Evolutionary conservation across 2,888 invertebrate species (phyloP), one percentile per base, ranked within the genome.

Genomic region (Saturnia japonica): DNA sequence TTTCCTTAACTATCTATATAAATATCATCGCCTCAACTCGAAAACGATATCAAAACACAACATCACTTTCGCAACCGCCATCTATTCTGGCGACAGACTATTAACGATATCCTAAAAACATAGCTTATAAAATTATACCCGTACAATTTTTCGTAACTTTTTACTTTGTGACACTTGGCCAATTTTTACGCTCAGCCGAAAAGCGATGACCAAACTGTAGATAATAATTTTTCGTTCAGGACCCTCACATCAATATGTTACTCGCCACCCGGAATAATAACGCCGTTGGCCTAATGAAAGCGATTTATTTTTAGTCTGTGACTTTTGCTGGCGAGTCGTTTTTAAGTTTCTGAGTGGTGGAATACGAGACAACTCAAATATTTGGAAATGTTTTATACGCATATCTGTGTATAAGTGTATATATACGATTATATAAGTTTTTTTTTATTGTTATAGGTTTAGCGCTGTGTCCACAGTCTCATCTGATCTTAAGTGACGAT

Each of bases 241-340:
- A 91, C 85, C 88, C 86, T 88, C 90, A 91, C 93, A 90, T n/a
- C n/a, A n/a, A n/a, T 91, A 91, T 91, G 93, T 88, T 86, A 88
- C 87, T 88, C 91, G 91, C 93, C 93, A 91, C 89, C 88, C 87
- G 84, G 88, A 89, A 91, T 93, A 91, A 92, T 93, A 92, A 91
- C 93, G 93, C 90, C 93, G 88, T 91, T 93, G 93, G 91, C 93
- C 93, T 92, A 92, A 93, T 92, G 93, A 93, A 93, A 91, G 91
- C 78, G 71, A 72, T 78, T 83, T 92, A 92, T 91, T 86, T 87
- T 86, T 87, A 85, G 89, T 85, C 73, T 71, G 85, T 78, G 82
- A 85, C 86, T 87, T 87, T 88, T 88, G 85, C 85, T 87, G 85
- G 84, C 86, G 88, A 88, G 86, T 83, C 80, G 80, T 82, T 83